phyloP scores from a whole-genome alignment of 2,888 invertebrate genomes.

The Suillia variegata region DNA sequence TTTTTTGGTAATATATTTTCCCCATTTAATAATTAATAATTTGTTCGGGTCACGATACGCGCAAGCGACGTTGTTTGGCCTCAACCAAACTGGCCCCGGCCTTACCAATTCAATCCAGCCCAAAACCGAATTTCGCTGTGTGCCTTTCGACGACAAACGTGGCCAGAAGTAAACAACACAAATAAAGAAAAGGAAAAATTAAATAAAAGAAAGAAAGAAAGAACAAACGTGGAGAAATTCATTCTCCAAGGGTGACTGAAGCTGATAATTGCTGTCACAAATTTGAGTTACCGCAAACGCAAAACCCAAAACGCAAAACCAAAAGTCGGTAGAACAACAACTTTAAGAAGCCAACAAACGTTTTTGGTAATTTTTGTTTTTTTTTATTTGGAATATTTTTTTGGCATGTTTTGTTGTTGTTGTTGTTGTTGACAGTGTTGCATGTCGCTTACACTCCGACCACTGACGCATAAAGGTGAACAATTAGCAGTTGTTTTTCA shows the following conservation, averaged over 20 bases:
- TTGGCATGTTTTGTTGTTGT: neutral
- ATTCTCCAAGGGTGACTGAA: constrained; percentile 42
- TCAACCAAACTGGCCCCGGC: neutral
- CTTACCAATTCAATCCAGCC: neutral
- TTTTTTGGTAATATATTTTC: too few relatives aligned
- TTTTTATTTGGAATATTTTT: constrained; percentile 8
- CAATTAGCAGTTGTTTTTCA: constrained; percentile 41
- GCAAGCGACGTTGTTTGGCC: too few relatives aligned
- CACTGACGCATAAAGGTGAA: constrained; percentile 35
- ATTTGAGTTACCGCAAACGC: constrained; percentile 33
- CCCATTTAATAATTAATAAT: constrained; percentile 57
- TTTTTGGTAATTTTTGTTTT: constrained; percentile 12
- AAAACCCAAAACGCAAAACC: constrained; percentile 6
- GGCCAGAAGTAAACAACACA: too few relatives aligned
- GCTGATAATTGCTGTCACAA: constrained; percentile 56
- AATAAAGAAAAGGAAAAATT: too few relatives aligned
- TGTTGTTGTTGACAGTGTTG: too few relatives aligned
- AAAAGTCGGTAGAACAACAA: constrained; percentile 1
- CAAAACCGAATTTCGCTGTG: neutral
- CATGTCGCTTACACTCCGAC: constrained; percentile 9
- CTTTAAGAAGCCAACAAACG: constrained; percentile 11
- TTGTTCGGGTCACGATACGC: constrained; percentile 54
- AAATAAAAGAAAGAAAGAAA: too few relatives aligned
- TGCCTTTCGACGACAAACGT: neutral
- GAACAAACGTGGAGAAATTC: constrained; percentile 22